Conservation (phyloP, 2,797 vertebrate genomes). For the Falco columbarius region DNA sequence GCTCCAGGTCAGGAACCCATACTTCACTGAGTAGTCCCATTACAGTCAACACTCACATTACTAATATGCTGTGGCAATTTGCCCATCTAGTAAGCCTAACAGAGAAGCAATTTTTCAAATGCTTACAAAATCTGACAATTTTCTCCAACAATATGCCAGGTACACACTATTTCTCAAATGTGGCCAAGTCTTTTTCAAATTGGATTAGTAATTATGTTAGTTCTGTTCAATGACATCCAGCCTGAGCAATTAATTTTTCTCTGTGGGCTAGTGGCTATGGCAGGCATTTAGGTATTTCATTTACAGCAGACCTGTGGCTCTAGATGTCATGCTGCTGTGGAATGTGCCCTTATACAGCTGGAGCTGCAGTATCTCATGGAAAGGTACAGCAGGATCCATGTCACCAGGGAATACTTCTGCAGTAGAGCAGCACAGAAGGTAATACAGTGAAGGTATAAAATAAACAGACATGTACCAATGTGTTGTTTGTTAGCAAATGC, state of each 20-base stretch:
- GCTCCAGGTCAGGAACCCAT: background rate
- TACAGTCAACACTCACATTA: background rate
- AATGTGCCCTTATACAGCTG: background rate
- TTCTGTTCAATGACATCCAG: background rate
- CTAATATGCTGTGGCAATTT: background rate
- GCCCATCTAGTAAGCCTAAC: background rate
- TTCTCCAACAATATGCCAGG: background rate
- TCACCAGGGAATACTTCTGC: background rate
- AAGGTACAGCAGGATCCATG: background rate
- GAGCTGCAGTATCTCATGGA: background rate
- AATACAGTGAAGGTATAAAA: background rate
- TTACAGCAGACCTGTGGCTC: background rate
- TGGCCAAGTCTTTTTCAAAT: background rate
- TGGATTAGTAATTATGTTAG: background rate
- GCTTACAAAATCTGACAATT: background rate
- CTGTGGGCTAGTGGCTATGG: background rate
- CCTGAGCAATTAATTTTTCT: background rate
- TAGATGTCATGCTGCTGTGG: background rate
- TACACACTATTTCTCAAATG: background rate
- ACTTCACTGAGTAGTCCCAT: background rate
- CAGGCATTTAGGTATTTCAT: background rate
- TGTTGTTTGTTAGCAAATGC: background rate
- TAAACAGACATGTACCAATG: background rate
- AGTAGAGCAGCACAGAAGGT: background rate
- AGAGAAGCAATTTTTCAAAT: background rate